Base-by-base conservation (phyloP, 2,888 invertebrate species). In the Coelopa pilipes region DNA sequence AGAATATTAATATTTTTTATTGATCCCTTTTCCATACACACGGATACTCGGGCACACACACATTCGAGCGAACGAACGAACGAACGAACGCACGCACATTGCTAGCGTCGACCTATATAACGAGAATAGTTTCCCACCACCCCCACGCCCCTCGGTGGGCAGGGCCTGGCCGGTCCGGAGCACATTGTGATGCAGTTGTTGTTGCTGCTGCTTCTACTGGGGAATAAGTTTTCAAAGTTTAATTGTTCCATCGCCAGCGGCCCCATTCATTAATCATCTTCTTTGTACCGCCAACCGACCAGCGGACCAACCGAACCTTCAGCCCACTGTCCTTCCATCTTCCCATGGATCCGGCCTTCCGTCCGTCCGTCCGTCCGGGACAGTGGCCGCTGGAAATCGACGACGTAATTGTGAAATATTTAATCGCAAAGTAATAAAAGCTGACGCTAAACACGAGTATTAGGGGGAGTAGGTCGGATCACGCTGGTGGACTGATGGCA, bases 401-500 rank as follows among this genome's bases (percentile, higher is more conserved):
- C 49, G 49, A 66, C 50, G 24, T 21, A 2, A 53, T 66, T 66
- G 19, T 50, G 21, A 19, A 50, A 66, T 50, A 53, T 12, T 66
- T 50, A 62, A 62, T 34, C 60, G 15, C 34, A 62, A 62, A 24
- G 24, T 62, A 62, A 19, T 62, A 62, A 24, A 24, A 15, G 15
- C 12, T 62, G 60, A 62, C 60, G 60, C 34, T 47, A 74, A 65
- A 60, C 70, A 69, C 53, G 10, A 12, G 62, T 62, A 62, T 49
- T 60, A 76, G 72, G 70, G 53, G 67, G 73, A 73, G 63, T 68
- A n/a, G n/a, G n/a, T n/a, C n/a, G n/a, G n/a, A n/a, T n/a, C n/a
- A n/a, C n/a, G n/a, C n/a, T n/a, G n/a, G n/a, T n/a, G n/a, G n/a
- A n/a, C n/a, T n/a, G n/a, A 34, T 34, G 2, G 34, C 34, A 34